phyloP scores from a whole-genome alignment of 2,888 invertebrate genomes.

The Hydropsyche betteni region DNA sequence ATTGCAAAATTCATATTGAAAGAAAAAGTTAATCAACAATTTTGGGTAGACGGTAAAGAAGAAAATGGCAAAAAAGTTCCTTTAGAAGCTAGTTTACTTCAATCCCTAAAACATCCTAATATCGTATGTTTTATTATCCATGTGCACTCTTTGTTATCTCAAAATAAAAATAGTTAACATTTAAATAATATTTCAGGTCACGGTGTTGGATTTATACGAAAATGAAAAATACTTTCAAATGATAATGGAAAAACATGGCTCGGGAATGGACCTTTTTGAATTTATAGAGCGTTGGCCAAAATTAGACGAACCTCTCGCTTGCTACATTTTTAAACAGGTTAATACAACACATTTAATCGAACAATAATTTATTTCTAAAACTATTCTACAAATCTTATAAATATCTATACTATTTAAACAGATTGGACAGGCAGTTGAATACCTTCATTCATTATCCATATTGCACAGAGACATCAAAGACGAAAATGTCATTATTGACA shows the following conservation, averaged over 20 bases:
- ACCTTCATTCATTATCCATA: constrained; percentile 73
- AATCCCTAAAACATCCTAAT: constrained; percentile 72
- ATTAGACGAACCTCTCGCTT: constrained; percentile 73
- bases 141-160: no score
- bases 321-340: constrained; percentile 78
- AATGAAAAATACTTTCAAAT: constrained; percentile 76
- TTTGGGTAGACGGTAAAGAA: constrained; percentile 69
- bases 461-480: constrained; percentile 80
- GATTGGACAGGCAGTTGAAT: constrained; percentile 75
- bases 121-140: constrained; percentile 64
- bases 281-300: constrained; percentile 76
- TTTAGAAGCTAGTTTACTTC: constrained; percentile 73
- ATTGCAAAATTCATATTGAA: constrained; percentile 78
- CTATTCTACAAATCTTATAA: neutral
- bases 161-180: neutral
- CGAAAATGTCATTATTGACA: constrained; percentile 79
- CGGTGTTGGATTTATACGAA: constrained; percentile 73
- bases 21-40: constrained; percentile 72
- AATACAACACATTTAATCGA: constrained; percentile 10
- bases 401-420: constrained; percentile 55
- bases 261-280: constrained; percentile 80
- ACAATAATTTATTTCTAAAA: neutral
- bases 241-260: constrained; percentile 81
- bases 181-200: constrained; percentile 58
- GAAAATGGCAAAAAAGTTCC: constrained; percentile 65